These are phyloP conservation scores for Meda fulgida DNA, from an alignment of 2,797 vertebrate genomes.

Conservation along the genomic window DNA sequence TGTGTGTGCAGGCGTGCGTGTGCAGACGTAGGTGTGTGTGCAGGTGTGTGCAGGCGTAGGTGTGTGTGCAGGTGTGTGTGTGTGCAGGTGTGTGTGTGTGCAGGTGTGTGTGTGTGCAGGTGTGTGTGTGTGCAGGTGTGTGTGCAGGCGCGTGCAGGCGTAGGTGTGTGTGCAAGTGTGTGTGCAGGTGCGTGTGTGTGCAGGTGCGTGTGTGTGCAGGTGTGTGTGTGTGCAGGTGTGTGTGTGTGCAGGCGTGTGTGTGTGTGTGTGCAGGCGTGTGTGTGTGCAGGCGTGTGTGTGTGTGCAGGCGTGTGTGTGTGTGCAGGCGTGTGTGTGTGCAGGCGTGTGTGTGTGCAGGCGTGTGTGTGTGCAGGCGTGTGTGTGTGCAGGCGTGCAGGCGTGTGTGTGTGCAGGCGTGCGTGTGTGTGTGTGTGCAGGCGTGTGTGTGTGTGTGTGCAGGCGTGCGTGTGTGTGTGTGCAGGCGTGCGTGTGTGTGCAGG, in stretches of 20 bases:
- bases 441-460: too few relatives aligned
- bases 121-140: neutral
- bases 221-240: too few relatives aligned
- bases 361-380: too few relatives aligned
- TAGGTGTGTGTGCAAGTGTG: too few relatives aligned
- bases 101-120: too few relatives aligned
- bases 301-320: neutral
- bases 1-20: conserved; percentile 77
- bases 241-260: conserved; percentile 74
- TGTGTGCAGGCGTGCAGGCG: too few relatives aligned
- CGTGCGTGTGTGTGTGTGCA: too few relatives aligned
- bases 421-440: neutral
- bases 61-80: neutral
- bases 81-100: neutral
- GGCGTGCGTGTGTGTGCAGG: too few relatives aligned
- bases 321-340: neutral
- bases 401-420: neutral
- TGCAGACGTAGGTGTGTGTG: neutral
- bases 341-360: neutral
- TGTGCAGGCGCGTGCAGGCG: too few relatives aligned
- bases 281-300: too few relatives aligned
- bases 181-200: too few relatives aligned
- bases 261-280: conserved; percentile 70
- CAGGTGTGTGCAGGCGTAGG: neutral
- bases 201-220: too few relatives aligned